Evolutionary conservation across 2,113 vertebrate species (phyloP), one percentile per base, ranked within the genome.

Genomic region (Trematomus loennbergii): DNA sequence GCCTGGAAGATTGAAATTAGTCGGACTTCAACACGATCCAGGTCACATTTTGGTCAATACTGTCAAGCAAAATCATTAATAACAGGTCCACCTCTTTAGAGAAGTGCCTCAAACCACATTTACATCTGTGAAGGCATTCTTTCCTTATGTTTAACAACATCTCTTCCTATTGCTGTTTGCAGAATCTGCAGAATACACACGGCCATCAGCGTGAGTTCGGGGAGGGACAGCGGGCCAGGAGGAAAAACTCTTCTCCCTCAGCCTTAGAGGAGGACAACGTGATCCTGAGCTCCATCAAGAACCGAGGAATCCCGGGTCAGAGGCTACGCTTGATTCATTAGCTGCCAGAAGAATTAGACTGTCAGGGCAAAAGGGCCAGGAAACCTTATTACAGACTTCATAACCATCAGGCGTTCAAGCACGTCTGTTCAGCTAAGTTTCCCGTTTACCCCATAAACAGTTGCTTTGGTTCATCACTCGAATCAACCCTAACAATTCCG

Each of bases 271-370:
- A 98, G 68, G 89, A 94, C 55, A 95, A 93, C 40, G 94, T 98
- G 75, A 97, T 99, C 72, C 92, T 96, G 79, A 96, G 88, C 76
- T 84, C 96, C 77, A 91, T 98, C 70, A 94, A 96, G 83, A 93
- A 90, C 43, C 93, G 96, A 88, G 94, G 85, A 67, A 85, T 87
- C 33, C 78, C 86, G 12, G 87, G 94, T 94, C 77, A 91, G 92
- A 54, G 22, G 65, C 75, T 62, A 9, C 36, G 22, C 25, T 53
- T 60, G 12, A 52, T 46, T 68, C 53, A 48, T 78, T 81, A 66
- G 22, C 70, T 73, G 49, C 22, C 12, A 2, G 12, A 53, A 76
- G 13, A 75, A 72, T 63, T n/a, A 64, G 69, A 67, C 69, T 40
- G 43, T 66, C 13, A 15, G 13, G n/a, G 53, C 52, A 29, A 70